phyloP scores from a whole-genome alignment of 2,113 vertebrate species.

The Apodemus sylvaticus region DNA sequence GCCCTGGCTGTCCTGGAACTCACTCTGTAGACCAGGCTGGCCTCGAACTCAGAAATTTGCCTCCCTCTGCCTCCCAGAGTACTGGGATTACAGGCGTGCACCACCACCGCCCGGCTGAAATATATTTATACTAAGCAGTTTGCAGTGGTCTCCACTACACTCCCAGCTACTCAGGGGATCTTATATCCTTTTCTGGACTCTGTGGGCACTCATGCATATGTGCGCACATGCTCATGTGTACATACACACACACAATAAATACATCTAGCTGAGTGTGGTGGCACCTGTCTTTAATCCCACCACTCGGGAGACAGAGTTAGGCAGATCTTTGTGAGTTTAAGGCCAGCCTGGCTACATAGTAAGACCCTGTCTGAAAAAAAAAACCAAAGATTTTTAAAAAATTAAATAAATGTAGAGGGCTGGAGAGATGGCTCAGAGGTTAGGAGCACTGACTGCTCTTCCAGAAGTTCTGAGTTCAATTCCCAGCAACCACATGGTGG shows the following conservation, averaged over 20 bases:
- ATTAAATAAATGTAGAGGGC: not conserved
- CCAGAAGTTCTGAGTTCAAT: too few relatives aligned
- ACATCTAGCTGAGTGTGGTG: not conserved
- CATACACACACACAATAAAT: not conserved
- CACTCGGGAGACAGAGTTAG: not conserved
- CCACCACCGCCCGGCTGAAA: too few relatives aligned
- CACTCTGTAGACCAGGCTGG: too few relatives aligned
- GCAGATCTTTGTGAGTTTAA: not conserved
- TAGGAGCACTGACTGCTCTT: too few relatives aligned
- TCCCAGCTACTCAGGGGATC: not conserved
- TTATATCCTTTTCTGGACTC: not conserved
- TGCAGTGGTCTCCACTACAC: not conserved
- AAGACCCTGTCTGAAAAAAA: not conserved
- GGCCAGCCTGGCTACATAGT: not conserved
- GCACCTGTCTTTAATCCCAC: not conserved
- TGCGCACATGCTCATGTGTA: too few relatives aligned
- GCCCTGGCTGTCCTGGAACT: too few relatives aligned
- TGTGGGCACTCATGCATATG: not conserved
- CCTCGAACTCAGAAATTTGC: too few relatives aligned
- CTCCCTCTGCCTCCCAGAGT: too few relatives aligned
- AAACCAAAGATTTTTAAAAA: not conserved
- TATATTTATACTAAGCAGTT: not conserved
- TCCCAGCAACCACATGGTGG: too few relatives aligned
- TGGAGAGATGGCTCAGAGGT: too few relatives aligned
- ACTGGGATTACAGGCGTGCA: too few relatives aligned